These are phyloP conservation scores for Aplocera efformata DNA, from an alignment of 2,888 invertebrate genomes.

Conservation along the genomic window DNA sequence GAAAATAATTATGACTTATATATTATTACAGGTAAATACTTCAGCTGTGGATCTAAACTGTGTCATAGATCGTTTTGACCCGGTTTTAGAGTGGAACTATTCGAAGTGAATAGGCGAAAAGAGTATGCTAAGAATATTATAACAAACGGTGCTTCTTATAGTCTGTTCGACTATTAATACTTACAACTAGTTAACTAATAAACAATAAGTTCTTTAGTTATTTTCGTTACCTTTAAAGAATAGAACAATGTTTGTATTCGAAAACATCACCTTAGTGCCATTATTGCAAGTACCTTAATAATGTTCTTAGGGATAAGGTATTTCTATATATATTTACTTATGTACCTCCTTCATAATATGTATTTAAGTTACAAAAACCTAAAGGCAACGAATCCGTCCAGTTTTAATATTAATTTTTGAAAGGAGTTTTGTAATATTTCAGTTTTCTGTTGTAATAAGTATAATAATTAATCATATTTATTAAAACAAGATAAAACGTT, in stretches of 20 bases:
- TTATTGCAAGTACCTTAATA: constrained; percentile 51
- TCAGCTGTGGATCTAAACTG: constrained; percentile 4
- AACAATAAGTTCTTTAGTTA: constrained; percentile 22
- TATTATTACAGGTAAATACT: constrained; percentile 4
- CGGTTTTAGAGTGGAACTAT: neutral
- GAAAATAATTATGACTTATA: no score
- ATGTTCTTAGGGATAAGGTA: constrained; percentile 35
- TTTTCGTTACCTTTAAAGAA: constrained; percentile 44
- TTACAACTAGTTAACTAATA: constrained; percentile 19
- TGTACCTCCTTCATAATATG: constrained; percentile 12
- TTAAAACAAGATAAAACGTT: no score
- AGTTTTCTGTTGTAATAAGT: no score
- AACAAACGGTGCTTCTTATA: constrained; percentile 13
- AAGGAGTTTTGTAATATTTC: no score
- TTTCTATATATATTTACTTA: constrained; percentile 27
- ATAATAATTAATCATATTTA: no score
- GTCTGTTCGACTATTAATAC: constrained; percentile 1
- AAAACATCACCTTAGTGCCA: constrained; percentile 62
- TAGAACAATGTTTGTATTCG: constrained; percentile 33
- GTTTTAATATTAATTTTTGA: constrained; percentile 31
- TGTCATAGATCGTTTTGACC: neutral
- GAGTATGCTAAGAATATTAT: neutral
- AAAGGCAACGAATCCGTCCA: constrained; percentile 67
- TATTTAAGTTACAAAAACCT: constrained; percentile 16
- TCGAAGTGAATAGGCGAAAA: no score